Percentiles rank a stretch among this genome's conserved stretches.
phyloP scores from a whole-genome alignment of 92 coral and sea anemone genomes.

The Pocillopora grandis region DNA sequence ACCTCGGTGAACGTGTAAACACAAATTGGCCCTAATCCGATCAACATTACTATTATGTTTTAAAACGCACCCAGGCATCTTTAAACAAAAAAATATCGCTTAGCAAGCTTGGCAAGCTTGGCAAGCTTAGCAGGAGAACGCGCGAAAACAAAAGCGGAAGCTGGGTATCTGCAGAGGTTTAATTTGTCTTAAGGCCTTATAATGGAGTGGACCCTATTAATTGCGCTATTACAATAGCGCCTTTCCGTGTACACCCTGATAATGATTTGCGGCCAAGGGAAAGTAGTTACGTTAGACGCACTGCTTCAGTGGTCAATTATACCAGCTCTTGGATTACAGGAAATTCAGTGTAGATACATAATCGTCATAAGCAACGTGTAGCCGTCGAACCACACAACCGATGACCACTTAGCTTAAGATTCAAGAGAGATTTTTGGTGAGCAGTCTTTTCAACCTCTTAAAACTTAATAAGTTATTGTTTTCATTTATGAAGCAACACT shows the following conservation, averaged over 20 bases:
- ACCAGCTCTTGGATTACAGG: neutral
- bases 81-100: neutral
- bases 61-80: neutral
- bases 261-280: constrained; percentile 27
- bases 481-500: neutral
- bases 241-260: constrained; percentile 28
- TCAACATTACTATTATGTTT: neutral
- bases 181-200: constrained; percentile 24
- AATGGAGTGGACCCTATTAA: constrained; percentile 24
- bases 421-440: neutral
- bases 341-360: constrained; percentile 24
- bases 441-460: neutral
- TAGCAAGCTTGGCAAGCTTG: no score
- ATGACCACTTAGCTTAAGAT: neutral
- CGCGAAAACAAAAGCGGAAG: constrained; percentile 8
- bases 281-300: constrained; percentile 12
- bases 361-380: neutral
- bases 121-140: neutral
- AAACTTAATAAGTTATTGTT: neutral
- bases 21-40: neutral
- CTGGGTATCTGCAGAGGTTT: constrained; percentile 4
- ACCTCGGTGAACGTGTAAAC: neutral
- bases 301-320: constrained; percentile 14
- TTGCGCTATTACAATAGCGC: constrained; percentile 26
- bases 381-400: neutral